phyloP scores from a whole-genome alignment of 2,113 vertebrate species.

The Piprites chloris region DNA sequence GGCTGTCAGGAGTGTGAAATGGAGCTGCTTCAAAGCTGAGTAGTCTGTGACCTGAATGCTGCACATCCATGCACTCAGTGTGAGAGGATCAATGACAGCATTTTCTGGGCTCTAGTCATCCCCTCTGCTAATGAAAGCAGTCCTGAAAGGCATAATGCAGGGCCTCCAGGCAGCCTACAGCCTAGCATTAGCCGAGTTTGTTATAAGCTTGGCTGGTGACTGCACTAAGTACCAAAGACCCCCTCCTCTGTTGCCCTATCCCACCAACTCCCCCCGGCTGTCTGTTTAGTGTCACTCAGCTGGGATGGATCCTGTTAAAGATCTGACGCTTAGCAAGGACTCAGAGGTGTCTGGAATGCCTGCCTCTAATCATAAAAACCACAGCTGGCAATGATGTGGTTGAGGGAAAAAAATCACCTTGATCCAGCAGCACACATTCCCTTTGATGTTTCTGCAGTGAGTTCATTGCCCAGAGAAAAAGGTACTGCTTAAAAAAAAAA shows the following conservation, averaged over 20 bases:
- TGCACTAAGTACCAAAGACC: conserved; percentile 43
- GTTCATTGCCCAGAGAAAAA: conserved; percentile 90
- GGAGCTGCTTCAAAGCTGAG: conserved; percentile 76
- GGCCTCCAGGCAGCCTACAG: conserved; percentile 76
- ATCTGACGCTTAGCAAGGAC: conserved; percentile 80
- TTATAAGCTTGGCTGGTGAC: conserved; percentile 65
- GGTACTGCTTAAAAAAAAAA: conserved; percentile 73
- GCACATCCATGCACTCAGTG: conserved; percentile 64
- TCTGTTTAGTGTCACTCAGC: conserved; percentile 84
- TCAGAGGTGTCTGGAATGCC: conserved; percentile 82
- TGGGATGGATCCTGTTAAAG: conserved; percentile 83
- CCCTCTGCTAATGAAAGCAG: conserved; percentile 78
- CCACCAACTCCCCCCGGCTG: conserved; percentile 75
- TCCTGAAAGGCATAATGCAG: conserved; percentile 70
- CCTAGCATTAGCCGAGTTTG: conserved; percentile 73
- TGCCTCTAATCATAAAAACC: conserved; percentile 84
- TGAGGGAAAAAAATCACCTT: conserved; percentile 85
- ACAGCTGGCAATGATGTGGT: conserved; percentile 83
- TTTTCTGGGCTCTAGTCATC: conserved; percentile 73
- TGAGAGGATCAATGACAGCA: conserved; percentile 78
- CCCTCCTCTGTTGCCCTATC: conserved; percentile 35
- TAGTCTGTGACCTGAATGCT: conserved; percentile 74
- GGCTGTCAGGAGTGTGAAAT: conserved; percentile 72
- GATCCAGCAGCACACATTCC: conserved; percentile 91
- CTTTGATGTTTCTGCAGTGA: conserved; percentile 95